Conservation (phyloP, 2,888 invertebrate species). For the Xestia xanthographa region DNA sequence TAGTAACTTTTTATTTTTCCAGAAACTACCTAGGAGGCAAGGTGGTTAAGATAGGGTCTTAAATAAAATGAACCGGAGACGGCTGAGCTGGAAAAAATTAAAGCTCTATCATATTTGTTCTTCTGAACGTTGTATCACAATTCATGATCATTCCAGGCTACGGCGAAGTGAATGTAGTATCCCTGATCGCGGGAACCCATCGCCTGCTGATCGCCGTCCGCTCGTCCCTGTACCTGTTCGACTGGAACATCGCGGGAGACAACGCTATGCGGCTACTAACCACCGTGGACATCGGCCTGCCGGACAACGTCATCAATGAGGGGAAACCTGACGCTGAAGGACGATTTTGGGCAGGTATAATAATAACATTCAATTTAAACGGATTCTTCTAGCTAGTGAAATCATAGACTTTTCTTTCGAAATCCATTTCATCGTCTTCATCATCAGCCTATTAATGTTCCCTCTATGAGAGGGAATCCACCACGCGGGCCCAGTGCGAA, state of each 20-base stretch:
- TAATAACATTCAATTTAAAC: conserved; percentile 59
- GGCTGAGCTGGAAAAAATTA: too few species aligned
- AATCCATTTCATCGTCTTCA: too few species aligned
- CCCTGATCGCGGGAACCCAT: conserved; percentile 81
- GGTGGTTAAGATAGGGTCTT: not conserved
- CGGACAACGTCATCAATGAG: conserved; percentile 91
- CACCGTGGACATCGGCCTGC: conserved; percentile 78
- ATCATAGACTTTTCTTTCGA: not conserved
- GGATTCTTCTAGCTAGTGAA: not conserved
- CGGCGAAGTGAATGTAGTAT: conserved; percentile 88
- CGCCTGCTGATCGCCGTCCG: conserved; percentile 86
- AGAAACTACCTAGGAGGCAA: not conserved
- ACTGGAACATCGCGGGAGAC: conserved; percentile 85
- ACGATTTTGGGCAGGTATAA: conserved; percentile 91
- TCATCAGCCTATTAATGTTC: too few species aligned
- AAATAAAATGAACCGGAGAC: not conserved
- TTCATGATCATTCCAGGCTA: conserved; percentile 75
- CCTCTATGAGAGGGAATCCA: too few species aligned
- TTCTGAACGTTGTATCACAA: not conserved
- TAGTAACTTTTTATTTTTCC: not conserved
- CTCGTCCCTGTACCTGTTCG: conserved; percentile 83
- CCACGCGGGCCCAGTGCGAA: too few species aligned
- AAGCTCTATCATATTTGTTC: not conserved
- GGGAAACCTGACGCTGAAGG: conserved; percentile 92
- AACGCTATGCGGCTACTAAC: conserved; percentile 77